phyloP scores from a whole-genome alignment of 2,888 invertebrate species.

The Chloromyia formosa region DNA sequence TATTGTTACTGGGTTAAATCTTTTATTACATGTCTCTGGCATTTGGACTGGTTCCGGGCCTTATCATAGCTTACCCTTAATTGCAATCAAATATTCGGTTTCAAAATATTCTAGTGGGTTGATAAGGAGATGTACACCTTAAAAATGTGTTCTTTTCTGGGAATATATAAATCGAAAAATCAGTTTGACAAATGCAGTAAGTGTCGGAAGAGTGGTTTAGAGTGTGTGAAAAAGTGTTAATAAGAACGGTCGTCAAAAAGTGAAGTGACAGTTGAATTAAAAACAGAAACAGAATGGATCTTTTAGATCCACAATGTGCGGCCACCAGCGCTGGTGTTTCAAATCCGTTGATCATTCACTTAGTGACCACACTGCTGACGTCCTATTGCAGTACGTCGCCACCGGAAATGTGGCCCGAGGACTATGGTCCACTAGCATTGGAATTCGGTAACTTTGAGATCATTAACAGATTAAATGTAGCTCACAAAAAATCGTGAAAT shows the following conservation, averaged over 20 bases:
- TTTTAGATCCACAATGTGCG: slow-evolving; percentile 52
- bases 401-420: slow-evolving; percentile 67
- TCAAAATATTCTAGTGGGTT: background rate
- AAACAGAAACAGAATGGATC: slow-evolving; percentile 17
- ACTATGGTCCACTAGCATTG: slow-evolving; percentile 57
- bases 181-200: no score
- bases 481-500: background rate
- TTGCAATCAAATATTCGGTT: background rate
- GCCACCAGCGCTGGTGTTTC: slow-evolving; percentile 55
- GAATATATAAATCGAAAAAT: no score
- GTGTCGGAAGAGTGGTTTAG: no score
- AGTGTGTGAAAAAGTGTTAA: no score
- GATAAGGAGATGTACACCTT: background rate
- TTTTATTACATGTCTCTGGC: background rate
- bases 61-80: slow-evolving; percentile 22
- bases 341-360: slow-evolving; percentile 66
- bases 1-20: background rate
- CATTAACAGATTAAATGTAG: slow-evolving; percentile 44
- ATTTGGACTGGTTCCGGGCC: background rate
- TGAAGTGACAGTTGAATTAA: background rate
- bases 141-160: no score
- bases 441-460: background rate
- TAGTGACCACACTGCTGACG: slow-evolving; percentile 68
- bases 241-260: no score
- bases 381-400: slow-evolving; percentile 69